Evolutionary conservation across 2,888 invertebrate genomes (phyloP).

Genomic region (Phengaris arion): DNA sequence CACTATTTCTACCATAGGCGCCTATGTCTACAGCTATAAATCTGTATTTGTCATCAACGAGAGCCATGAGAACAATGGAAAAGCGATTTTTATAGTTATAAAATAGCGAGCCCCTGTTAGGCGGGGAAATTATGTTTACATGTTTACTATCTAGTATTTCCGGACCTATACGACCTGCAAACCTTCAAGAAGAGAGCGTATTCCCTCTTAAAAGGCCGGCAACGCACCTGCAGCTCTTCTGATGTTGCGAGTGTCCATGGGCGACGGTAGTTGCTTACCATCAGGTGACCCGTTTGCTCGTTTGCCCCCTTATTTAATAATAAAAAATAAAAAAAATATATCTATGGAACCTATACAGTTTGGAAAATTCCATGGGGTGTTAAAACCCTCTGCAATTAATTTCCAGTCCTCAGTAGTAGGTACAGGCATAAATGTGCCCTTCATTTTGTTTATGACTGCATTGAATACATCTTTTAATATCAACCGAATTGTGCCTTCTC

Average conservation of each 20-base stretch:
- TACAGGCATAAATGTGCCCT: slow-evolving; percentile 31
- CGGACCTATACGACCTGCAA: too few relatives aligned
- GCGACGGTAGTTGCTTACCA: too few relatives aligned
- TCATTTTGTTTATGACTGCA: slow-evolving; percentile 6
- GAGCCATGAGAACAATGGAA: slow-evolving; percentile 38
- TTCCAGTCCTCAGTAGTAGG: slow-evolving; percentile 36
- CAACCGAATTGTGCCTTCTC: slow-evolving; percentile 3
- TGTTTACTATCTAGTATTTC: slow-evolving; percentile 41
- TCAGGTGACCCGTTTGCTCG: too few relatives aligned
- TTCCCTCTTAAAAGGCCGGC: too few relatives aligned
- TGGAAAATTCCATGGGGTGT: slow-evolving; percentile 38
- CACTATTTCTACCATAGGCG: slow-evolving; percentile 36
- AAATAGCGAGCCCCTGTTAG: slow-evolving; percentile 35
- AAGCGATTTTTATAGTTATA: slow-evolving; percentile 39
- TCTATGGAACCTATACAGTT: slow-evolving; percentile 39
- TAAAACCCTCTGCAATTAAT: slow-evolving; percentile 34
- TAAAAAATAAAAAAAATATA: too few relatives aligned
- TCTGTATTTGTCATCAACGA: slow-evolving; percentile 35
- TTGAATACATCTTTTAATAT: slow-evolving; percentile 14
- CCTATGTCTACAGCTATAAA: slow-evolving; percentile 37
- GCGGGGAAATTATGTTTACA: slow-evolving; percentile 37
- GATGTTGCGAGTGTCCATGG: too few relatives aligned
- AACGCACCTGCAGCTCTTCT: too few relatives aligned
- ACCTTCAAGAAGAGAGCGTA: too few relatives aligned
- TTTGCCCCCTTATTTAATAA: too few relatives aligned